phyloP scores from a whole-genome alignment of 2,113 vertebrate species.

The Tachysurus fulvidraco region DNA sequence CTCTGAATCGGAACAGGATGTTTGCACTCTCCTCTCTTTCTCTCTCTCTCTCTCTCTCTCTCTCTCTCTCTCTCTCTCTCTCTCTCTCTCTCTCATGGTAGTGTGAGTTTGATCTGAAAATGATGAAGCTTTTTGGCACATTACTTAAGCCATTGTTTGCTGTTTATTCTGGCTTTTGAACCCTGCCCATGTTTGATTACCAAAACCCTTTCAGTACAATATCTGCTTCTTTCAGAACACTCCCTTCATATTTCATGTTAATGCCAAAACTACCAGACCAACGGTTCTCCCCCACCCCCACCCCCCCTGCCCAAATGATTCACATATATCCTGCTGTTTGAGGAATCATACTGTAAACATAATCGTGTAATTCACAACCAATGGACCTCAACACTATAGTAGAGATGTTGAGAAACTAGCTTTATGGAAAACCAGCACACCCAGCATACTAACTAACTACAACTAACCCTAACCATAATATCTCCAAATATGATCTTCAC shows the following conservation, averaged over 20 bases:
- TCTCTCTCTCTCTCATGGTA: neutral
- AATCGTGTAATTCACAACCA: neutral
- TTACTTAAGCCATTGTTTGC: conserved; percentile 2
- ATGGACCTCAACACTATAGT: neutral
- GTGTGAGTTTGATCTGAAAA: conserved; percentile 10
- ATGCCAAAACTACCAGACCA: neutral
- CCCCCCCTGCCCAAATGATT: too few relatives aligned
- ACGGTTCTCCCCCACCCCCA: neutral
- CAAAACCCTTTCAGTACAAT: neutral
- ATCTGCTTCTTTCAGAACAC: conserved; percentile 22
- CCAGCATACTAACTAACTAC: neutral
- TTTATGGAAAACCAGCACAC: neutral
- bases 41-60: neutral
- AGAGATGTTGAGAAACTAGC: neutral
- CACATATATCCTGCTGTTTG: neutral
- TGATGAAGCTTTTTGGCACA: neutral
- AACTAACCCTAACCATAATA: neutral
- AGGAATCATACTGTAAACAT: neutral
- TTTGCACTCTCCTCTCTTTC: neutral
- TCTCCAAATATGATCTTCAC: neutral
- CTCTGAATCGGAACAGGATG: conserved; percentile 17
- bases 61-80: neutral
- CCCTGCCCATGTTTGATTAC: conserved; percentile 28
- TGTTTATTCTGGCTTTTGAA: neutral
- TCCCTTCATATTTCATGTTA: conserved; percentile 12